Evolutionary conservation across 2,113 vertebrate genomes (phyloP).

Genomic region (Larimichthys crocea): DNA sequence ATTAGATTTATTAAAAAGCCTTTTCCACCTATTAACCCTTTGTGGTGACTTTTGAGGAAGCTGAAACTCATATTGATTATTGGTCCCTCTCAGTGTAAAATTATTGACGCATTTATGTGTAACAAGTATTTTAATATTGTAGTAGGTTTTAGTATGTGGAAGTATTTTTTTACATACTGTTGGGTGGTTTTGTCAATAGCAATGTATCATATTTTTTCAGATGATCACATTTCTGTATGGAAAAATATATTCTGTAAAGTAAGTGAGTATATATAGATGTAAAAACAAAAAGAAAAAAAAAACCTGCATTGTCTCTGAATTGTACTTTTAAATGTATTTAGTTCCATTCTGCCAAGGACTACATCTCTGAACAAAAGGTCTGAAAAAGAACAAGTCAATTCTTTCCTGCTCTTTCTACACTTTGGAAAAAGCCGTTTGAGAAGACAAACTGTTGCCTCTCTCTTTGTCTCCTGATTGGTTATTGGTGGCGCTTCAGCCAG

Average conservation of each 20-base stretch:
- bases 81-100: neutral
- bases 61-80: neutral
- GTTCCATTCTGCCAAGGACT: neutral
- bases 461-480: constrained; percentile 55
- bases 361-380: neutral
- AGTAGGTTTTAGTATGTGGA: too few relatives aligned
- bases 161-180: neutral
- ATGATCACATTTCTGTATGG: neutral
- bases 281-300: neutral
- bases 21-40: neutral
- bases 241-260: too few relatives aligned
- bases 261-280: too few relatives aligned
- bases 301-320: too few relatives aligned
- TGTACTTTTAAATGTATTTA: too few relatives aligned
- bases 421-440: neutral
- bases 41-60: too few relatives aligned
- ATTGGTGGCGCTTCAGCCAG: neutral
- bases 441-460: constrained; percentile 20
- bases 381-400: neutral
- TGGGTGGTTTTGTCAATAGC: neutral
- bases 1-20: neutral
- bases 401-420: neutral
- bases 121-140: neutral
- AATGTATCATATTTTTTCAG: neutral
- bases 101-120: neutral